Evolutionary conservation across 2,888 invertebrate species (phyloP).

Genomic region (Azorinus chamasolen): DNA sequence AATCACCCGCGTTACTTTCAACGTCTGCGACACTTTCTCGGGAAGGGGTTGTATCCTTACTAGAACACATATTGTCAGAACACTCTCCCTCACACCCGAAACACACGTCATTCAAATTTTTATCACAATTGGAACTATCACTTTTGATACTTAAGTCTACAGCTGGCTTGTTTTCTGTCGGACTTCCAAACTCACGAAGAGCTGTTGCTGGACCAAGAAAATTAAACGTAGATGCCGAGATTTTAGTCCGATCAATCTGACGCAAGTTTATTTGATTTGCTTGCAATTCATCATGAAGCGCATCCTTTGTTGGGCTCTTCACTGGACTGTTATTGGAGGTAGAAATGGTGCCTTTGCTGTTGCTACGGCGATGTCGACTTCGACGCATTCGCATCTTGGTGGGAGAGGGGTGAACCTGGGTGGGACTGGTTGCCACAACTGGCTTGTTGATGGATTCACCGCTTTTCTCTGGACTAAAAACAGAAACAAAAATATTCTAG

Average conservation of each 20-base stretch:
- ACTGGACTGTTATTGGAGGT: slow-evolving; percentile 76
- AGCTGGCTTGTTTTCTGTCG: slow-evolving; percentile 33
- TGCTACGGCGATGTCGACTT: slow-evolving; percentile 84
- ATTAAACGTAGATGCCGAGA: slow-evolving; percentile 75
- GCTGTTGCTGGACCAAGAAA: slow-evolving; percentile 81
- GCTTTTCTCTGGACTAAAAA: slow-evolving; percentile 79
- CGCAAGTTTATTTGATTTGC: slow-evolving; percentile 67
- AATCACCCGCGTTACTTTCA: slow-evolving; percentile 78
- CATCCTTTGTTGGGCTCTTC: slow-evolving; percentile 80
- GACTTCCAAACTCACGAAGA: slow-evolving; percentile 72
- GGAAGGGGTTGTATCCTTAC: slow-evolving; percentile 65
- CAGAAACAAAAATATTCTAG: not conserved
- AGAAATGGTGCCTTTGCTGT: slow-evolving; percentile 83
- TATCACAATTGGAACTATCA: slow-evolving; percentile 58
- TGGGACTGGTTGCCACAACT: slow-evolving; percentile 76
- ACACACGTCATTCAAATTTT: slow-evolving; percentile 84
- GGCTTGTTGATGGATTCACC: slow-evolving; percentile 64
- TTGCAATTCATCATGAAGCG: slow-evolving; percentile 76
- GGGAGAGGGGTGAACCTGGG: slow-evolving; percentile 80
- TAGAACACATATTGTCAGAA: slow-evolving; percentile 81
- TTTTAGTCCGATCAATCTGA: slow-evolving; percentile 65
- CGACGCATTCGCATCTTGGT: slow-evolving; percentile 83
- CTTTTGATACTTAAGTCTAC: slow-evolving; percentile 20
- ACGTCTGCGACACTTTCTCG: slow-evolving; percentile 77
- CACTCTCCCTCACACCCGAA: slow-evolving; percentile 85